A percentile compares a stretch with the other conserved stretches of the same genome.
Conservation (phyloP, 2,888 invertebrate genomes). For the Drosophila borborema region DNA sequence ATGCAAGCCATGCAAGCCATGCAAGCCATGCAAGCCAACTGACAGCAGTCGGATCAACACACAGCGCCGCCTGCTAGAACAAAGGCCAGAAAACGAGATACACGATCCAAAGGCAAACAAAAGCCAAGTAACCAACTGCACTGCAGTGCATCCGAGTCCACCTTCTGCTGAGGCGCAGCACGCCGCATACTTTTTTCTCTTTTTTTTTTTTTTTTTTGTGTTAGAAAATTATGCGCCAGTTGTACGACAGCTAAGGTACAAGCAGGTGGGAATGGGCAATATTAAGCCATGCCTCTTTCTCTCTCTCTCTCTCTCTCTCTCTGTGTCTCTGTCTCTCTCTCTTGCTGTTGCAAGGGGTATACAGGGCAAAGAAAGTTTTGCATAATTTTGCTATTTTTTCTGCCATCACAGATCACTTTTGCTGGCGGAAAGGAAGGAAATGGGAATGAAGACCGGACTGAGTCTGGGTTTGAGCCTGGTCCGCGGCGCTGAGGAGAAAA, state of each 20-base stretch:
- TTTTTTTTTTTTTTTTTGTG: slow-evolving; percentile 14
- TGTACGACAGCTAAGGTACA: slow-evolving; percentile 4
- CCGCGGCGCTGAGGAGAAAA: slow-evolving; percentile 58
- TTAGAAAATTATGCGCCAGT: slow-evolving; percentile 59
- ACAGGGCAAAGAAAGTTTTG: neutral
- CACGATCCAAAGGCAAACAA: slow-evolving; percentile 61
- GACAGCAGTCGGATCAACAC: slow-evolving; percentile 31
- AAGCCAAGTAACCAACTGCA: slow-evolving; percentile 47
- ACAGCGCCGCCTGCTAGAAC: slow-evolving; percentile 35
- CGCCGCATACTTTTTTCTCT: neutral
- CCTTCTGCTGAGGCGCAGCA: slow-evolving; percentile 5
- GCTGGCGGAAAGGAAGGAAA: slow-evolving; percentile 28
- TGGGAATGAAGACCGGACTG: slow-evolving; percentile 29
- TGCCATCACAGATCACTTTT: slow-evolving; percentile 4
- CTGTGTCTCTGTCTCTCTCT: too few species aligned
- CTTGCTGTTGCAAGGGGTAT: neutral
- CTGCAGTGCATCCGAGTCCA: slow-evolving; percentile 25
- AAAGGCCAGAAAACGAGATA: slow-evolving; percentile 58
- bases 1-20: too few species aligned
- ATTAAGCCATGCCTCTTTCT: neutral
- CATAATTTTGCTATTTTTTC: slow-evolving; percentile 6
- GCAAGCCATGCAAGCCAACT: too few species aligned
- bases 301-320: too few species aligned
- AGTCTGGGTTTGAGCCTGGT: slow-evolving; percentile 6
- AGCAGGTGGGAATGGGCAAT: neutral